Percentiles rank a stretch among this genome's conserved stretches.
phyloP scores from a whole-genome alignment of 2,888 invertebrate species.

The Amorpha juglandis region DNA sequence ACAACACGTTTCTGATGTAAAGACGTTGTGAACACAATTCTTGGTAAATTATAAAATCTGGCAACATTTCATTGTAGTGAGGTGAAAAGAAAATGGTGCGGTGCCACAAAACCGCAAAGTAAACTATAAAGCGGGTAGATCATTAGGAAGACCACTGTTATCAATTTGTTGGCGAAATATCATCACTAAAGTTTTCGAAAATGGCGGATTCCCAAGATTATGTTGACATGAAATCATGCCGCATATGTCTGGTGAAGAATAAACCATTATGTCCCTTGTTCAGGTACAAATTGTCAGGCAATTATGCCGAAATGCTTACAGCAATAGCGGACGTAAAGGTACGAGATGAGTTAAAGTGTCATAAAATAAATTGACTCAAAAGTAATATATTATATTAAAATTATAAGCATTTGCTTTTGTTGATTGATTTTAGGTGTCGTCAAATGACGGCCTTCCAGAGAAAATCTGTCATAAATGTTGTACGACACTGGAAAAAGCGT shows the following conservation, averaged over 20 bases:
- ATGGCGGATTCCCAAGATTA: constrained; percentile 60
- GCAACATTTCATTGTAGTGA: constrained; percentile 38
- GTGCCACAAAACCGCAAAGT: constrained; percentile 31
- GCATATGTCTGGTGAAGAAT: constrained; percentile 74
- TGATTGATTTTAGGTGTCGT: constrained; percentile 59
- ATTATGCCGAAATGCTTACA: constrained; percentile 82
- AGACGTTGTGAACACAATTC: too few species aligned
- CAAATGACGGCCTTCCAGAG: constrained; percentile 78
- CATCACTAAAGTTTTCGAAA: constrained; percentile 54
- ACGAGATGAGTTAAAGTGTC: constrained; percentile 31
- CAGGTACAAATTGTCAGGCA: constrained; percentile 77
- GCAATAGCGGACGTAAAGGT: constrained; percentile 80
- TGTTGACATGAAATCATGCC: constrained; percentile 72
- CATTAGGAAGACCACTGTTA: constrained; percentile 30
- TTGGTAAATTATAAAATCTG: not conserved
- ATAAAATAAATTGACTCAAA: constrained; percentile 18
- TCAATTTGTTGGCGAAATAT: constrained; percentile 51
- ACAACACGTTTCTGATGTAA: too few species aligned
- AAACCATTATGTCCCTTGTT: constrained; percentile 76
- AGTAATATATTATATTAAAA: constrained; percentile 24
- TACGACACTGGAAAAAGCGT: constrained; percentile 75
- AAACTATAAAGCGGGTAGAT: constrained; percentile 21
- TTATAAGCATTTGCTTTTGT: constrained; percentile 14
- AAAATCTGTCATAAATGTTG: constrained; percentile 77
- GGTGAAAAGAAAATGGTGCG: constrained; percentile 46